Conservation (phyloP, 2,113 vertebrate genomes). For the Ibidorhyncha struthersii region DNA sequence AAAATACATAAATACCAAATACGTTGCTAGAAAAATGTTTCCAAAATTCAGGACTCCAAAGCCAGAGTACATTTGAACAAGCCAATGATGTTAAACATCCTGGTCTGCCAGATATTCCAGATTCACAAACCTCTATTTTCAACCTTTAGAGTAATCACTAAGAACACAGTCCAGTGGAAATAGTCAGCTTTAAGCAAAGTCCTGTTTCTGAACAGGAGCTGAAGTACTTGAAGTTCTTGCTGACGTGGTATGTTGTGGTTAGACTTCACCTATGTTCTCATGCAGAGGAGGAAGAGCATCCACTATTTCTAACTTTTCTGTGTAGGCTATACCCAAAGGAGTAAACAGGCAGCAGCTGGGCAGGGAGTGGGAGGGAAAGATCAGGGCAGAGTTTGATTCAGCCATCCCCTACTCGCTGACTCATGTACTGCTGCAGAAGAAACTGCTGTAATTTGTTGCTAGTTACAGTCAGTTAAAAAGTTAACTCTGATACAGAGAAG, state of each 20-base stretch:
- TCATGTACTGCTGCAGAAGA: background rate
- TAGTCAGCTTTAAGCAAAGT: background rate
- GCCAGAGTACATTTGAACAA: background rate
- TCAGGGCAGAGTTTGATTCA: background rate
- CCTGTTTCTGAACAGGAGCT: background rate
- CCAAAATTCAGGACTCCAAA: background rate
- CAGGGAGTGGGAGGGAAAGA: background rate
- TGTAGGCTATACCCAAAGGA: background rate
- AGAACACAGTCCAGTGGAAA: background rate
- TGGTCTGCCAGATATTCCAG: background rate
- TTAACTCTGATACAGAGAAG: background rate
- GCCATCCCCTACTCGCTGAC: background rate
- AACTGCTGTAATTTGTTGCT: background rate
- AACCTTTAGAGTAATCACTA: background rate
- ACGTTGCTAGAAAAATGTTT: background rate
- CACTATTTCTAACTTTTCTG: background rate
- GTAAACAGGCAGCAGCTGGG: background rate
- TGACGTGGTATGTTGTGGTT: accelerated
- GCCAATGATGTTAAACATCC: background rate
- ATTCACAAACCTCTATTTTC: background rate
- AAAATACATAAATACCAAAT: background rate
- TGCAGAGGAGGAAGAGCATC: background rate
- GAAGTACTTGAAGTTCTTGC: background rate
- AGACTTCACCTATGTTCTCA: background rate
- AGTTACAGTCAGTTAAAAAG: background rate